Conservation (phyloP, 1,140 invertebrate species). For the Micrasema minimum region DNA sequence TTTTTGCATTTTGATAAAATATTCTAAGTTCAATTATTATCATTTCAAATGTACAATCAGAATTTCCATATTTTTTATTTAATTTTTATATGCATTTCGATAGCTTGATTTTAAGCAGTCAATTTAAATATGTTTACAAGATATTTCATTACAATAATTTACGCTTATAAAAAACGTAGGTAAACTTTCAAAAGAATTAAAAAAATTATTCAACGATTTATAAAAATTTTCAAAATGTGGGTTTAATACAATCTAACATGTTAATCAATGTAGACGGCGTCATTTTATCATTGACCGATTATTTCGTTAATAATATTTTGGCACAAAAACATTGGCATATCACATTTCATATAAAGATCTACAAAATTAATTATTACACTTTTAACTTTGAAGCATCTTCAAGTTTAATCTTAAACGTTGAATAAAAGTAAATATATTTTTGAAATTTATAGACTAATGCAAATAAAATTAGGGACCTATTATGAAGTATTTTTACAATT, state of each 20-base stretch:
- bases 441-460: neutral
- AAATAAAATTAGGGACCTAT: neutral
- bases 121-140: neutral
- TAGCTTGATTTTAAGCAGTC: neutral
- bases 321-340: slow-evolving; percentile 23
- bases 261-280: slow-evolving; percentile 34
- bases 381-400: neutral
- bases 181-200: neutral
- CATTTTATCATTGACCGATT: slow-evolving; percentile 13
- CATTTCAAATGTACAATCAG: no score
- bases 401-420: neutral
- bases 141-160: no score
- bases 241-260: slow-evolving; percentile 2
- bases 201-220: neutral
- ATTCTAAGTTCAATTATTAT: no score
- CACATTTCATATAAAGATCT: neutral
- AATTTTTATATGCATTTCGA: no score
- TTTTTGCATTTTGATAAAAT: no score
- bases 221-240: slow-evolving; percentile 27
- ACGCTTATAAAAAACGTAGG: neutral
- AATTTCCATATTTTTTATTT: no score
- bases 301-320: slow-evolving; percentile 20
- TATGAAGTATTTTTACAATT: neutral
- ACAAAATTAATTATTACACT: neutral
- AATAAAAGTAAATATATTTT: neutral